Evolutionary conservation across 2,888 invertebrate species (phyloP).

Genomic region (Cerastis leucographa): DNA sequence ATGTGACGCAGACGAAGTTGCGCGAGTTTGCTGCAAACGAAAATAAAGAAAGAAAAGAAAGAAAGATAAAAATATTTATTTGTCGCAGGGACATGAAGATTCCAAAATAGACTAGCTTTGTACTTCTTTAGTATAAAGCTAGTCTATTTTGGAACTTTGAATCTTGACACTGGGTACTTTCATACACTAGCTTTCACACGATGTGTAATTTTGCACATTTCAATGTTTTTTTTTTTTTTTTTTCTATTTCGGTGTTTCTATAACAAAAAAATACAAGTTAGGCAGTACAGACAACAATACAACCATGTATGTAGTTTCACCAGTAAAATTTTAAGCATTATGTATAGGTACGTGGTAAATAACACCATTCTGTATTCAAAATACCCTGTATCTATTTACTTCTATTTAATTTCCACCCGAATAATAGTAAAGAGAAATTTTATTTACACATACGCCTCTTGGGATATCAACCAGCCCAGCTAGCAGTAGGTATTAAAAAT

Average conservation of each 20-base stretch:
- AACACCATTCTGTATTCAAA: not conserved
- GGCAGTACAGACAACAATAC: not conserved
- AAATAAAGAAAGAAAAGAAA: too few species aligned
- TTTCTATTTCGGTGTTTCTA: not conserved
- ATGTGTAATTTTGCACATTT: not conserved
- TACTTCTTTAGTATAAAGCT: too few species aligned
- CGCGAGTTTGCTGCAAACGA: not conserved
- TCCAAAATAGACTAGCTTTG: not conserved
- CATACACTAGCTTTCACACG: not conserved
- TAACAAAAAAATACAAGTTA: not conserved
- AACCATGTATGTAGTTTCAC: not conserved
- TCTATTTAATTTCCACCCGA: constrained; percentile 16
- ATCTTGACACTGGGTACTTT: too few species aligned
- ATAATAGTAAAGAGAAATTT: constrained; percentile 14
- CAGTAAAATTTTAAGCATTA: not conserved
- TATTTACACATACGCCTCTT: constrained; percentile 12
- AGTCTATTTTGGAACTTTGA: too few species aligned
- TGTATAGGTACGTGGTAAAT: not conserved
- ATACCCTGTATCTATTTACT: not conserved
- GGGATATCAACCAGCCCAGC: constrained; percentile 10
- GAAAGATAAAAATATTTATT: too few species aligned
- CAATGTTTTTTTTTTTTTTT: too few species aligned
- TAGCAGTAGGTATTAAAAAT: constrained; percentile 8
- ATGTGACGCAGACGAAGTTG: too few species aligned
- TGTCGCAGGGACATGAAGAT: too few species aligned